Conservation (phyloP, 2,888 invertebrate genomes). For the Lissonota sp. region DNA sequence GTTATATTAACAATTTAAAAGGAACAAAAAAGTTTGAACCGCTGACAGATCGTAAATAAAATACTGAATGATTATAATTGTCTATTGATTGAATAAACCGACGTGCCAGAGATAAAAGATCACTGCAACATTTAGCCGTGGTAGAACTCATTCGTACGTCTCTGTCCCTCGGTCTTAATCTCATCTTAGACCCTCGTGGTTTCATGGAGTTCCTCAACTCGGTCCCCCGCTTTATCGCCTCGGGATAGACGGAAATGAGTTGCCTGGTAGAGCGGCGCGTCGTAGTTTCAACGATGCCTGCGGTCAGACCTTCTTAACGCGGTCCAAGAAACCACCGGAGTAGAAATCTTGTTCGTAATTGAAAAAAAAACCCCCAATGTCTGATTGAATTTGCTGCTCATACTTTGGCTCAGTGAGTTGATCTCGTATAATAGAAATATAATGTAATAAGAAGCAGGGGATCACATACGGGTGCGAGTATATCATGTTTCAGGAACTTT, state of each 20-base stretch:
- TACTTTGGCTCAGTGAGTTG: constrained; percentile 8
- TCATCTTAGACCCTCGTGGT: not conserved
- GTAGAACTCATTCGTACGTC: constrained; percentile 3
- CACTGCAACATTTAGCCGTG: not conserved
- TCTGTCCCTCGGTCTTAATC: constrained; percentile 24
- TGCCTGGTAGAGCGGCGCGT: constrained; percentile 48
- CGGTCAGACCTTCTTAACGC: constrained; percentile 18
- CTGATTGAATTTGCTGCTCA: constrained; percentile 42
- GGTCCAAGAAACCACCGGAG: constrained; percentile 50
- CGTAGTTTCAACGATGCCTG: constrained; percentile 39
- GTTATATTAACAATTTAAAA: too few species aligned
- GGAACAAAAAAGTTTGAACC: too few species aligned
- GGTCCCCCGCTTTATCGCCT: constrained; percentile 56
- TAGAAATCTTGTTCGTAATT: constrained; percentile 55
- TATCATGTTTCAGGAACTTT: not conserved
- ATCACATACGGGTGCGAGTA: not conserved
- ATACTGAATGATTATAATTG: too few species aligned
- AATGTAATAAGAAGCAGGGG: not conserved
- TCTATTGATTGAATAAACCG: too few species aligned
- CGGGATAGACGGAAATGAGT: constrained; percentile 63
- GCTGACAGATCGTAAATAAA: too few species aligned
- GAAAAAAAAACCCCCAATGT: constrained; percentile 51
- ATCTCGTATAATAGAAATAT: constrained; percentile 18
- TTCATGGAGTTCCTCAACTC: constrained; percentile 10
- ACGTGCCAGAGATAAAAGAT: not conserved